Evolutionary conservation across 2,797 vertebrate genomes (phyloP), one percentile per base, ranked within the genome.

Genomic region (Rallus crepitans): DNA sequence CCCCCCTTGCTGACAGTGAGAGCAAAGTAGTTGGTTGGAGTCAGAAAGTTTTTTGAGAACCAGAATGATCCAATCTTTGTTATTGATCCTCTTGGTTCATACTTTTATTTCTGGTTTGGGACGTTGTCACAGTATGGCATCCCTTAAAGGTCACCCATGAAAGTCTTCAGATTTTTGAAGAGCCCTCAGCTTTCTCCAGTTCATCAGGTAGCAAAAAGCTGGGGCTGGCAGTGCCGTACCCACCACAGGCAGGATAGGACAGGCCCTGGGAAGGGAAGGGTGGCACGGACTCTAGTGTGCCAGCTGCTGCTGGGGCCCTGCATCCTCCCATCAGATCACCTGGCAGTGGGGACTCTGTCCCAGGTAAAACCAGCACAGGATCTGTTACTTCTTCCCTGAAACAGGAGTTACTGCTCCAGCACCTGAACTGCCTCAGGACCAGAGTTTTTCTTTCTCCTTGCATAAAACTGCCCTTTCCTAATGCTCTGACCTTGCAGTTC

Each of bases 241-340:
- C 13, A 78, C n/a, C 39, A 25, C 18, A 15, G 39, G 45, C 0
- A 8, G 18, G 28, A 10, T 15, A 18, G 78, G 40, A 52, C 47
- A 72, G 82, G 40, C 15, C 23, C 18, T 1, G 28, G 8, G 59
- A 68, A 27, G 64, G 48, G 53, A 37, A 16, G 11, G 1, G 14
- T 40, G 78, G 18, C 23, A 8, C 6, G 28, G 37, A 4, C 61
- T 23, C 0, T 0, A 21, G 24, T 1, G 16, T 68, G 59, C 21
- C 28, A 23, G 82, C 23, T 27, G 48, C 65, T 84, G 65, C 77
- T 31, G 72, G 50, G 48, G 20, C 2, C 40, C 2, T 0, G 3
- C 16, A 19, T 17, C 77, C 60, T 28, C 47, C 10, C 0, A 0
- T 19, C 59, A n/a, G 7, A 1, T 23, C 18, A 59, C n/a, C 30